phyloP scores from a whole-genome alignment of 2,888 invertebrate genomes.

The Spisula solida region DNA sequence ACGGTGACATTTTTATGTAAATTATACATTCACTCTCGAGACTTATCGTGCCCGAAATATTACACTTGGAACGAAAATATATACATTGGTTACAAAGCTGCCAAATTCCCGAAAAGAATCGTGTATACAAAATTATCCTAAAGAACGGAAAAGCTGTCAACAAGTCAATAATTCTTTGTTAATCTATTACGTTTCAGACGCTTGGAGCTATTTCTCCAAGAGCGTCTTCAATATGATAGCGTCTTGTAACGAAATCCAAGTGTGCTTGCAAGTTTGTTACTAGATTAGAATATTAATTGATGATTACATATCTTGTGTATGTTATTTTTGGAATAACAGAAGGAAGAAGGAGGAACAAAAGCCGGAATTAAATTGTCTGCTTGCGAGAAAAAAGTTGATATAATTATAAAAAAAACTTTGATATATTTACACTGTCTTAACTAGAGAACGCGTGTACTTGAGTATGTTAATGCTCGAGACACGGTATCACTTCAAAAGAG shows the following conservation, averaged over 20 bases:
- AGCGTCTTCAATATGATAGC: background rate
- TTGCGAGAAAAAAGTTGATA: slow-evolving; percentile 11
- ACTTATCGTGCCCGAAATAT: background rate
- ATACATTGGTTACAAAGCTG: slow-evolving; percentile 16
- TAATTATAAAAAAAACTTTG: background rate
- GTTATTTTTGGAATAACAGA: background rate
- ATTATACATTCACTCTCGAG: background rate
- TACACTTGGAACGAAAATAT: background rate
- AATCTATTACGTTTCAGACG: background rate
- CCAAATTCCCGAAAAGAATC: background rate
- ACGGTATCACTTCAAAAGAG: background rate
- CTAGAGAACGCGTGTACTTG: background rate
- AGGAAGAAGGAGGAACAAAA: background rate
- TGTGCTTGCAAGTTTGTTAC: background rate
- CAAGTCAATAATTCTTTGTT: background rate
- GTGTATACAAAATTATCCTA: background rate
- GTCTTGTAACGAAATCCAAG: background rate
- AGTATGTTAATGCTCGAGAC: slow-evolving; percentile 6
- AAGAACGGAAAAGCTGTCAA: background rate
- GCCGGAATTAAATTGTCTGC: background rate
- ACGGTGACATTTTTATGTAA: too few species aligned
- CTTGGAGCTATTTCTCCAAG: background rate
- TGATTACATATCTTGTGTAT: background rate
- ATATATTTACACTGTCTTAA: background rate
- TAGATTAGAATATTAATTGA: background rate